phyloP scores from a whole-genome alignment of 2,888 invertebrate genomes.

The Esperia sulphurella region DNA sequence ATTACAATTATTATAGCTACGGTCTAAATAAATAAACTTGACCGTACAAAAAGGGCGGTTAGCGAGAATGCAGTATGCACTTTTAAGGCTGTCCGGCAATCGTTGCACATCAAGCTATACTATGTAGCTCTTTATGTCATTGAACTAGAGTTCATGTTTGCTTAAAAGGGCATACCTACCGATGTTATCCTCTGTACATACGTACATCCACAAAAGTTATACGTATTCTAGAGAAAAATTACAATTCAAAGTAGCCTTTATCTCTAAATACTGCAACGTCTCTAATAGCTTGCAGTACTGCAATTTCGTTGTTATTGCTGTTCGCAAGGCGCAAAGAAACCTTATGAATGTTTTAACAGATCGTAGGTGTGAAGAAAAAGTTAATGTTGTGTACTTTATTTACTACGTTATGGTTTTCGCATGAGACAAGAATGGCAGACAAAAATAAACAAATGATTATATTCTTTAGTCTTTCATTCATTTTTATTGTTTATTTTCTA shows the following conservation, averaged over 20 bases:
- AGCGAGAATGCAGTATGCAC: slow-evolving; percentile 69
- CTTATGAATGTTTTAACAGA: slow-evolving; percentile 20
- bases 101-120: slow-evolving; percentile 11
- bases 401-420: too few relatives aligned
- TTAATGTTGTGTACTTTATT: neutral
- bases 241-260: neutral
- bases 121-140: neutral
- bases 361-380: slow-evolving; percentile 3
- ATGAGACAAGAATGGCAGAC: too few relatives aligned
- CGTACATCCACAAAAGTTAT: slow-evolving; percentile 15
- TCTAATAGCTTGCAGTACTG: neutral
- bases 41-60: slow-evolving; percentile 51
- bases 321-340: slow-evolving; percentile 17
- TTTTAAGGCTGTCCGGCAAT: slow-evolving; percentile 59
- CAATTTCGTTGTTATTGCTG: neutral
- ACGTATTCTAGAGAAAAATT: neutral
- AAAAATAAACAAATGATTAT: too few relatives aligned
- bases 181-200: too few relatives aligned
- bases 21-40: slow-evolving; percentile 42
- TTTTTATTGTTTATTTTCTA: too few relatives aligned
- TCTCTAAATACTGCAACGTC: neutral
- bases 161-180: too few relatives aligned
- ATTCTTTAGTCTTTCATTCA: too few relatives aligned
- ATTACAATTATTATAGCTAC: neutral
- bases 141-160: too few relatives aligned